Conservation (phyloP, 2,888 invertebrate genomes). For the Lepetodrilus schrolli region DNA sequence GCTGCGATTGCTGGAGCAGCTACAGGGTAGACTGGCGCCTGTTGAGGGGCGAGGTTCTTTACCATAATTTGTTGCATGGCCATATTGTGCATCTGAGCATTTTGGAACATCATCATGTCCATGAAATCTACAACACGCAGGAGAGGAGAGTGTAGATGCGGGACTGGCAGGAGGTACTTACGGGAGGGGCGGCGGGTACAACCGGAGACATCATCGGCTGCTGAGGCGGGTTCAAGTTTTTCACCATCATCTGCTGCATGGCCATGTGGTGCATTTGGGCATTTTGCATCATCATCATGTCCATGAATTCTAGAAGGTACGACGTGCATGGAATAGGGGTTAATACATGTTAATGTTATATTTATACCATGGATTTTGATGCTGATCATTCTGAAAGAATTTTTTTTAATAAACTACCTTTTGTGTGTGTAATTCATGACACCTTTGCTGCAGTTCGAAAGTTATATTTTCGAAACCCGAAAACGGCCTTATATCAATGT, state of each 20-base stretch:
- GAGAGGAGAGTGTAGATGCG: neutral
- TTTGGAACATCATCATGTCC: slow-evolving; percentile 72
- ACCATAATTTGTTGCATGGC: slow-evolving; percentile 68
- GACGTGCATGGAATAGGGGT: neutral
- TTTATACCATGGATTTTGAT: too few species aligned
- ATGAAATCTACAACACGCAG: slow-evolving; percentile 58
- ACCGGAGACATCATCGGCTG: neutral
- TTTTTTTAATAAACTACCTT: neutral
- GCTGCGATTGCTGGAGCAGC: neutral
- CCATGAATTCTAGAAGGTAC: slow-evolving; percentile 62
- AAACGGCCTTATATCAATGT: too few species aligned
- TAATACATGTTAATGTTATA: too few species aligned
- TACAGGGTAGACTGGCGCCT: neutral
- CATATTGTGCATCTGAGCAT: slow-evolving; percentile 69
- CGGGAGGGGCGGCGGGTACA: neutral
- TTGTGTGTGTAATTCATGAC: too few species aligned
- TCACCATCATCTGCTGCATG: slow-evolving; percentile 67
- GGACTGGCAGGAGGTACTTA: slow-evolving; percentile 3
- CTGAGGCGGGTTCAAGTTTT: slow-evolving; percentile 38
- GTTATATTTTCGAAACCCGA: too few species aligned
- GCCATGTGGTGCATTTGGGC: slow-evolving; percentile 69
- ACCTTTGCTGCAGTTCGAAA: too few species aligned
- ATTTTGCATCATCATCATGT: slow-evolving; percentile 72
- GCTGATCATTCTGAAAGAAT: neutral
- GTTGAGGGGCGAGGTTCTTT: slow-evolving; percentile 41